phyloP scores from a whole-genome alignment of 2,888 invertebrate species.

The Pherbina coryleti region DNA sequence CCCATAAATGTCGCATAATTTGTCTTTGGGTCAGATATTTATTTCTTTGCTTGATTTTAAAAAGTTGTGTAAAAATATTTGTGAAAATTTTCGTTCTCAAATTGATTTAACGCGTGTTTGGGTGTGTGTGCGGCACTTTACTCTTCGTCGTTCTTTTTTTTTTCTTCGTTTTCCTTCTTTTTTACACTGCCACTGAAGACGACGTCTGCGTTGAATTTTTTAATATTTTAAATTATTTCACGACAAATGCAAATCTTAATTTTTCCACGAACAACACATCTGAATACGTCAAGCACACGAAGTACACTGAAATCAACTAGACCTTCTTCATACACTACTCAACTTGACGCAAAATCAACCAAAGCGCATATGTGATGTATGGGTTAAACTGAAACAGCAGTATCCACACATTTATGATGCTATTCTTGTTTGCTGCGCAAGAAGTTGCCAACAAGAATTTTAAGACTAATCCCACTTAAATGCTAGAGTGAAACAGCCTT shows the following conservation, averaged over 20 bases:
- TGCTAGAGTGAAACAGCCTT: too few species aligned
- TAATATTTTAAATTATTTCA: constrained; percentile 36
- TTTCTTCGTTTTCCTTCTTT: constrained; percentile 19
- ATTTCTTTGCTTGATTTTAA: constrained; percentile 4
- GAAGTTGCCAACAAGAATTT: neutral
- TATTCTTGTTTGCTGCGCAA: neutral
- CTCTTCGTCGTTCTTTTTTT: constrained; percentile 45
- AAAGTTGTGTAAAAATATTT: constrained; percentile 34
- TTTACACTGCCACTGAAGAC: constrained; percentile 17
- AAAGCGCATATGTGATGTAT: neutral
- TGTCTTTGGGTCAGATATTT: neutral
- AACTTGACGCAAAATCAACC: constrained; percentile 6
- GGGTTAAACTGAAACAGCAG: neutral
- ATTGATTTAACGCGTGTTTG: constrained; percentile 42
- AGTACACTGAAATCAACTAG: constrained; percentile 47
- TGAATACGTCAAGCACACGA: constrained; percentile 49
- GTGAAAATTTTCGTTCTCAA: constrained; percentile 44
- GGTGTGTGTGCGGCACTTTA: constrained; percentile 44
- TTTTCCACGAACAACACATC: constrained; percentile 44
- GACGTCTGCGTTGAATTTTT: constrained; percentile 33
- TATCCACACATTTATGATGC: neutral
- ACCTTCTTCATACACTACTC: neutral
- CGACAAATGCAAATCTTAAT: constrained; percentile 39
- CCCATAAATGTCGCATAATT: neutral
- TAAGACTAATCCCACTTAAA: too few species aligned